These are phyloP conservation scores for Paramormyrops hopkinsi DNA, from an alignment of 2,797 vertebrate species.

Conservation along the genomic window DNA sequence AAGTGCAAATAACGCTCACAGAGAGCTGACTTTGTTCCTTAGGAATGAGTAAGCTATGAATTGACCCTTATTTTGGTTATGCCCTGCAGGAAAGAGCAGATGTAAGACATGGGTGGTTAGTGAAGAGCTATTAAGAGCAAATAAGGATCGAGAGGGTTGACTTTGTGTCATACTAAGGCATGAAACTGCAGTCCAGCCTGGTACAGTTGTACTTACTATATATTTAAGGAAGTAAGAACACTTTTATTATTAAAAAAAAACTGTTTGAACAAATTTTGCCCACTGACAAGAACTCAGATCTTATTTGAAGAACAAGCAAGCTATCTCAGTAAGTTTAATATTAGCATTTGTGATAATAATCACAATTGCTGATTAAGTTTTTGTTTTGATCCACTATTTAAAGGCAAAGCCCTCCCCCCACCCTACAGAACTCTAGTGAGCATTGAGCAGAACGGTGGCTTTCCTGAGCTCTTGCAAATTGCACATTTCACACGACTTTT, in stretches of 20 bases:
- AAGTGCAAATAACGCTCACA: not conserved
- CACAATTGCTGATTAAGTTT: not conserved
- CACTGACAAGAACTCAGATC: not conserved
- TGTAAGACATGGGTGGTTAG: not conserved
- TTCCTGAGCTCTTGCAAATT: not conserved
- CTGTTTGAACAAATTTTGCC: not conserved
- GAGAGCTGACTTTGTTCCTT: conserved; percentile 20
- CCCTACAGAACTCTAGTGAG: not conserved
- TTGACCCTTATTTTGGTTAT: conserved; percentile 48
- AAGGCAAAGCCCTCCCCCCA: not conserved
- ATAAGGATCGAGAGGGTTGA: not conserved
- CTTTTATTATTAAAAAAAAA: not conserved
- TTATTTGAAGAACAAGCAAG: not conserved
- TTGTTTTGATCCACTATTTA: not conserved
- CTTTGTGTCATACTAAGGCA: not conserved
- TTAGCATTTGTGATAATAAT: not conserved
- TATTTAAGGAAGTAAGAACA: not conserved
- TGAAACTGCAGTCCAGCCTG: not conserved
- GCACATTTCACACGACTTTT: not conserved
- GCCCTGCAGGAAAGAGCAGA: conserved; percentile 62
- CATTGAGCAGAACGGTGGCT: not conserved
- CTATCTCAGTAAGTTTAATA: not conserved
- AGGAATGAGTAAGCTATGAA: conserved; percentile 48
- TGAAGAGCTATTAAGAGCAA: not conserved
- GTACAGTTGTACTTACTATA: not conserved